phyloP scores from a whole-genome alignment of 2,113 vertebrate genomes.

The Chamaetylas fuelleborni region DNA sequence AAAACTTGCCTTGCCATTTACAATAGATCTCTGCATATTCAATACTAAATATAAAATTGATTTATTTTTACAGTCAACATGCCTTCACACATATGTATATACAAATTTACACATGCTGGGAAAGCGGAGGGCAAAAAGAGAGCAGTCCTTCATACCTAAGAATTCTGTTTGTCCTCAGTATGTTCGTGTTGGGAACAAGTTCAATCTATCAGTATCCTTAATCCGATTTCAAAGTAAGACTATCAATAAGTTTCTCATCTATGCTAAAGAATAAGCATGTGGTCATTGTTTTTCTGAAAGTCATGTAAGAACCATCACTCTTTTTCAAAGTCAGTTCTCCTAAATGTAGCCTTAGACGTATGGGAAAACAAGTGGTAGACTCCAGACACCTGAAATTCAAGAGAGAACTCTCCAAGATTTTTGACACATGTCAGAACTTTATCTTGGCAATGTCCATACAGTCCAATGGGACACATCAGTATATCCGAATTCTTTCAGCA shows the following conservation, averaged over 20 bases:
- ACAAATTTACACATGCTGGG: neutral
- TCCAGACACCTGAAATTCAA: neutral
- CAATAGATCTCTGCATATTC: neutral
- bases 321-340: neutral
- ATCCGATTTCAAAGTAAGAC: neutral
- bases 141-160: neutral
- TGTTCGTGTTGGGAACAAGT: neutral
- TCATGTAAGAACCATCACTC: neutral
- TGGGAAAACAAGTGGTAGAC: neutral
- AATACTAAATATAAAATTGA: neutral
- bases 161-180: neutral
- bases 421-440: neutral
- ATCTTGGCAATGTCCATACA: neutral
- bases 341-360: neutral
- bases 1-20: neutral
- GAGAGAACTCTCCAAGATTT: neutral
- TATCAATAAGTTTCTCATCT: neutral
- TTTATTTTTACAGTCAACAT: neutral
- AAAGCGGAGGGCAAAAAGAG: neutral
- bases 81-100: neutral
- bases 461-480: neutral
- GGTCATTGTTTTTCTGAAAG: neutral
- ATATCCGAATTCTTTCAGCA: neutral
- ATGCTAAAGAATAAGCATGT: neutral
- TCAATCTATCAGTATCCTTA: neutral